Conservation (phyloP, 2,888 invertebrate species). For the Rhagium mordax region DNA sequence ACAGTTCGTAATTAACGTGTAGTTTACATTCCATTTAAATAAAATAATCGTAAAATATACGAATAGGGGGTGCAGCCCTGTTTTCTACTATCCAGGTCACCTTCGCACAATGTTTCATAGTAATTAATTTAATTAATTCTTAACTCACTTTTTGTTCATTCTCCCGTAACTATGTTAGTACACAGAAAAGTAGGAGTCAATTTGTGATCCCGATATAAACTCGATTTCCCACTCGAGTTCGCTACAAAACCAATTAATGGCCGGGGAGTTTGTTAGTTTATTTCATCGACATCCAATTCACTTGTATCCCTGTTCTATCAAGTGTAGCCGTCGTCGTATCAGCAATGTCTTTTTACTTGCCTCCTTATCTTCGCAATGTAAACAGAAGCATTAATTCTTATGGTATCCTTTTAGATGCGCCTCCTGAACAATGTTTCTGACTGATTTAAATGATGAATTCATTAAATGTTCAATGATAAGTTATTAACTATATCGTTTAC, state of each 20-base stretch:
- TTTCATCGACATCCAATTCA: constrained; percentile 13
- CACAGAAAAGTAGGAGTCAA: constrained; percentile 6
- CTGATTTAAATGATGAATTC: background rate
- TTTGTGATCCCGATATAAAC: constrained; percentile 12
- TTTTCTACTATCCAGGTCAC: background rate
- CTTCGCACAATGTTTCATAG: background rate
- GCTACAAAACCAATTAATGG: constrained; percentile 16
- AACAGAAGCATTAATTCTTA: constrained; percentile 2
- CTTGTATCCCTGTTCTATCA: background rate
- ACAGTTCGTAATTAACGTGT: too few species aligned
- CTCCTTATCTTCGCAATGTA: constrained; percentile 8
- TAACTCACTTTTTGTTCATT: background rate
- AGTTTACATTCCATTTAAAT: too few species aligned
- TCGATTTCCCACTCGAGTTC: constrained; percentile 3
- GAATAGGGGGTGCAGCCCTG: background rate
- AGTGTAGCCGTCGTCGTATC: background rate
- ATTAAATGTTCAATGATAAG: background rate
- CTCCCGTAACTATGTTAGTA: background rate
- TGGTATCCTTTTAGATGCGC: background rate
- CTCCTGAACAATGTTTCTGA: background rate
- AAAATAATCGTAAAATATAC: too few species aligned
- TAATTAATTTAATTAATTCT: background rate
- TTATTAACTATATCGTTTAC: background rate
- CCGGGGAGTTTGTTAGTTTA: constrained; percentile 6
- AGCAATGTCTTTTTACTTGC: constrained; percentile 13